These are phyloP conservation scores for Andrena haemorrhoa DNA, from an alignment of 2,888 invertebrate genomes.

Conservation along the genomic window DNA sequence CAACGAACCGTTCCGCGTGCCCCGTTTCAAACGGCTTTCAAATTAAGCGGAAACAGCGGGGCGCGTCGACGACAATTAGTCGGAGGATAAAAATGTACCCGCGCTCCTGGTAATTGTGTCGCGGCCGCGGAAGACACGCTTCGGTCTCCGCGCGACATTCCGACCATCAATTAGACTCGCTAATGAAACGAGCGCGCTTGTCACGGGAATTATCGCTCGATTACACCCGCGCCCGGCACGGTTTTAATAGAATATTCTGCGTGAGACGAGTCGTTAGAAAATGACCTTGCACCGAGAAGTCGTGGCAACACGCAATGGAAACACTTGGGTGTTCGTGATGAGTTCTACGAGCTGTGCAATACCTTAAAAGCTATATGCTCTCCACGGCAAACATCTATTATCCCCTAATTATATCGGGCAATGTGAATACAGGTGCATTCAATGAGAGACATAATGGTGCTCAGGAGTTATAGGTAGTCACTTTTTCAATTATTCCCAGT, in stretches of 20 bases:
- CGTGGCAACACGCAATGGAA: too few relatives aligned
- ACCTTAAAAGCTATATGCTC: background rate
- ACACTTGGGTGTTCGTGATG: too few relatives aligned
- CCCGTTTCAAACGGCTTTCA: background rate
- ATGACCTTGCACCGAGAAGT: too few relatives aligned
- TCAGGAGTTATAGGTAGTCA: background rate
- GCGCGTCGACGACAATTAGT: conserved; percentile 14
- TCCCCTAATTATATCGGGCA: background rate
- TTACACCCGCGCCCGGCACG: conserved; percentile 8
- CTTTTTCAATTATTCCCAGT: too few relatives aligned
- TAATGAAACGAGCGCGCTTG: conserved; percentile 37
- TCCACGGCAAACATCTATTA: background rate
- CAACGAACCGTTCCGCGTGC: background rate
- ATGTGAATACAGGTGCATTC: background rate
- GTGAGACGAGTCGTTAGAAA: background rate
- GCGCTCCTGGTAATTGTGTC: conserved; percentile 17
- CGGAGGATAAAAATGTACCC: background rate
- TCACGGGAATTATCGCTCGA: conserved; percentile 30
- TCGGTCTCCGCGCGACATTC: background rate
- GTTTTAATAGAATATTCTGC: background rate
- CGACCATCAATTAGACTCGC: conserved; percentile 31
- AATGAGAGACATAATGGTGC: background rate
- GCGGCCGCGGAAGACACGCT: conserved; percentile 13
- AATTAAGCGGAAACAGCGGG: background rate
- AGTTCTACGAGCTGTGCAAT: background rate